A percentile compares a stretch with the other conserved stretches of the same genome.
Conservation (phyloP, 2,888 invertebrate genomes). For the Steinernema carpocapsae region DNA sequence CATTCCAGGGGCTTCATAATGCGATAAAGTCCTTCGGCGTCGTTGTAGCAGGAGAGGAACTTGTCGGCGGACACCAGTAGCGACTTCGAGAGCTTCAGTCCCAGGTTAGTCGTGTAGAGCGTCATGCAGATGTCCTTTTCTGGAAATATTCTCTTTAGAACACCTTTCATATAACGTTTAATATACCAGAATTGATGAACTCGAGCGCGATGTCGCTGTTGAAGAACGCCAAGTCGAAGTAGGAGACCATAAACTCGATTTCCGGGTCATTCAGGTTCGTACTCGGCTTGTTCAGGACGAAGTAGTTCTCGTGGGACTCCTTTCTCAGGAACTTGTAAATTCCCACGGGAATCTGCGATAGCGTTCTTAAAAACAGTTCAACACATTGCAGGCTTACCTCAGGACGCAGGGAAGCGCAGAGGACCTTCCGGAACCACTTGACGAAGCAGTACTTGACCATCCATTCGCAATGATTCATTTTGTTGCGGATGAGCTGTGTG, state of each 20-base stretch:
- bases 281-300: background rate
- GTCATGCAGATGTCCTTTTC: background rate
- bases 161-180: too few species aligned
- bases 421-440: slow-evolving; percentile 3
- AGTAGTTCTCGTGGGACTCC: slow-evolving; percentile 2
- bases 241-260: background rate
- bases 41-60: background rate
- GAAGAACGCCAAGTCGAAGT: slow-evolving; percentile 10
- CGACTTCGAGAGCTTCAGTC: slow-evolving; percentile 7
- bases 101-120: background rate
- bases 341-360: slow-evolving; percentile 5
- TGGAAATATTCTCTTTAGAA: too few species aligned
- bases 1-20: slow-evolving; percentile 5
- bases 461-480: slow-evolving; percentile 15
- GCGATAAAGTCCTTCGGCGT: background rate
- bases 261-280: background rate
- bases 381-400: too few species aligned
- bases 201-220: background rate
- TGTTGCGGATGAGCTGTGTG: background rate
- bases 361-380: too few species aligned
- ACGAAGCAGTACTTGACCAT: slow-evolving; percentile 15
- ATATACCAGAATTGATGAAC: slow-evolving; percentile 12
- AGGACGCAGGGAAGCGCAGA: slow-evolving; percentile 15
- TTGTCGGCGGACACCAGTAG: slow-evolving; percentile 1
- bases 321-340: background rate